phyloP scores from a whole-genome alignment of 2,888 invertebrate genomes.

The Pycnomerus fuliginosus region DNA sequence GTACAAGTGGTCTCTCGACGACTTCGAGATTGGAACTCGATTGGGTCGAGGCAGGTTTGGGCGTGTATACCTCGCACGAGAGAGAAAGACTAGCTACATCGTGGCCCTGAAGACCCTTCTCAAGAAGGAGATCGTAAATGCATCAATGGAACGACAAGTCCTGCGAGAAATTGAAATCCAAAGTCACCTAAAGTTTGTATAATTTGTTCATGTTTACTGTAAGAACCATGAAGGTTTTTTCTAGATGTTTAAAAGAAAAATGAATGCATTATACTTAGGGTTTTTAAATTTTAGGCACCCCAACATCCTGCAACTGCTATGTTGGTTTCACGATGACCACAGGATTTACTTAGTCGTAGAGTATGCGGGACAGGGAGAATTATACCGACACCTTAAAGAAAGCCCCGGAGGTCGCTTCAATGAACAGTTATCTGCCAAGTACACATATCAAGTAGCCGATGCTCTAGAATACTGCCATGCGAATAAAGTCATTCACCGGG shows the following conservation, averaged over 20 bases:
- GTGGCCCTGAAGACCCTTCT: constrained; percentile 80
- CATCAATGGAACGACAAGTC: constrained; percentile 78
- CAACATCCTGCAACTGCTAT: constrained; percentile 78
- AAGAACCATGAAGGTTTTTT: too few relatives aligned
- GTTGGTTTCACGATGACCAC: constrained; percentile 86
- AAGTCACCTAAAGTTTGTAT: constrained; percentile 70
- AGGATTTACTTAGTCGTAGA: constrained; percentile 87
- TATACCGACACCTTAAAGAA: constrained; percentile 74
- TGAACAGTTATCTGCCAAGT: constrained; percentile 68
- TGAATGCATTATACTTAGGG: too few relatives aligned
- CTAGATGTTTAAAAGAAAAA: too few relatives aligned
- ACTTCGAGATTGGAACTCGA: constrained; percentile 84
- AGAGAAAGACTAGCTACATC: constrained; percentile 72
- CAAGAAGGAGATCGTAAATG: constrained; percentile 77
- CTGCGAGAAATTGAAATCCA: constrained; percentile 93
- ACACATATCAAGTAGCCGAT: constrained; percentile 86
- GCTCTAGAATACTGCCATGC: constrained; percentile 86
- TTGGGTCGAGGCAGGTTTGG: constrained; percentile 95
- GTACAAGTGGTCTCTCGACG: constrained; percentile 70
- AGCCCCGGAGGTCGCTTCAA: constrained; percentile 66
- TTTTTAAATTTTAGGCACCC: too few relatives aligned
- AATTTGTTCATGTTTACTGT: too few relatives aligned
- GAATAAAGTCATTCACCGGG: constrained; percentile 86
- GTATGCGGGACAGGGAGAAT: constrained; percentile 82
- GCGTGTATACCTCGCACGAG: constrained; percentile 84